Evolutionary conservation across 2,888 invertebrate species (phyloP), one percentile per base, ranked within the genome.

Genomic region (Gryllus longicercus): DNA sequence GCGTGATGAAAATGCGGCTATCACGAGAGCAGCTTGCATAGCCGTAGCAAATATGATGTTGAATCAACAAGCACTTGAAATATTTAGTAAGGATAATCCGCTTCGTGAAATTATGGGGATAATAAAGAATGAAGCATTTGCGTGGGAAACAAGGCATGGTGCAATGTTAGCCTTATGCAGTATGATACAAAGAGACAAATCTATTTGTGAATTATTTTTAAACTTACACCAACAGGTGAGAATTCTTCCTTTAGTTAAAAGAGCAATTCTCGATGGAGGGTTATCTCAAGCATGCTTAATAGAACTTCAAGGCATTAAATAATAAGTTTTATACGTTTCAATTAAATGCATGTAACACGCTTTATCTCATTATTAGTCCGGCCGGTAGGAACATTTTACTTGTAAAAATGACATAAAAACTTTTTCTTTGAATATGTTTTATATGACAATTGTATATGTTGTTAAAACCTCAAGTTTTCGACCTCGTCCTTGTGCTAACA

Each of bases 11-110:
- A n/a, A 75, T n/a, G 18, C 75, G 5, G 5, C 12, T 8, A 8
- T 79, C 12, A 12, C 23, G 11, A 75, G 50, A 12, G 50, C 75
- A 12, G 75, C 75, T 14, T 79, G 79, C 75, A 23, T 49, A 50
- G 76, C 50, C 10, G 21, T 79, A 12, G 75, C 51, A n/a, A 14
- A 23, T 21, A 78, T 51, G 18, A 21, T 51, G 12, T 16, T 2
- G 14, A 21, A 50, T 12, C n/a, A 50, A 50, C 3, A 50, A 16
- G n/a, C 51, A 2, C 51, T 50, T 16, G 51, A 78, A 21, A 51
- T 51, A 14, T 23, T 78, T 16, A 12, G 50, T 21, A 25, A 78
- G 14, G 21, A 50, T 51, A 78, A 78, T 14, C 78, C 78, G 4
- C n/a, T 78, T 16, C 50, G 51, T 51, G 50, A 63, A 16, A 11